These are phyloP conservation scores for Ruditapes philippinarum DNA, from an alignment of 1,140 invertebrate species.

Conservation along the genomic window DNA sequence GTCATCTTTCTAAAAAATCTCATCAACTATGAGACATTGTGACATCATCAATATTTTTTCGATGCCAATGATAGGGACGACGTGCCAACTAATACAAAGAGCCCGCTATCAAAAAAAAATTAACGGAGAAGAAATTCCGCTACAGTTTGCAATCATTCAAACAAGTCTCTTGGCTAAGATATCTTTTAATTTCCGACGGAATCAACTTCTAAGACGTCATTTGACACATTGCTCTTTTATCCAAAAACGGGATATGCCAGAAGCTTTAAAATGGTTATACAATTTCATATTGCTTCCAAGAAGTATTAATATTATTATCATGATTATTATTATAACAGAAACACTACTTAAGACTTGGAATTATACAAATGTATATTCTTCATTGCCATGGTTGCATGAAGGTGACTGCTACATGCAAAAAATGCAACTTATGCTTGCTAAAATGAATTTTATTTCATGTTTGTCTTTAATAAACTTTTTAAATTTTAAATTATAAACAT, in stretches of 20 bases:
- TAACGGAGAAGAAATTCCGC: background rate
- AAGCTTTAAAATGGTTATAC: background rate
- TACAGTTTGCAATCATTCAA: background rate
- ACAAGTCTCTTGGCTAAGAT: background rate
- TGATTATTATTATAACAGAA: background rate
- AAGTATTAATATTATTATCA: background rate
- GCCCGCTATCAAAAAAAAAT: too few species aligned
- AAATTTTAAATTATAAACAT: too few species aligned
- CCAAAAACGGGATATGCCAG: background rate
- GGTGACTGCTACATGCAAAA: too few species aligned
- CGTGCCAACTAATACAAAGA: background rate
- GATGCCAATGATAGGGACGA: background rate
- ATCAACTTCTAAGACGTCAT: background rate
- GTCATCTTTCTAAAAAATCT: background rate
- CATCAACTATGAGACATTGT: background rate
- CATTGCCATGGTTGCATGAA: too few species aligned
- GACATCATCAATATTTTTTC: constrained; percentile 6
- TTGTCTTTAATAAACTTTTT: too few species aligned
- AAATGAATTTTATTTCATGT: too few species aligned
- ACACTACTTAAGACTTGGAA: background rate
- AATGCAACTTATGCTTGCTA: too few species aligned
- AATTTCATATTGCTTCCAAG: background rate
- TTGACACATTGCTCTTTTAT: background rate
- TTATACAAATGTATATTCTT: too few species aligned
- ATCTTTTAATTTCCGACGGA: background rate